Conservation (phyloP, 2,888 invertebrate species). For the Bembecia ichneumoniformis region DNA sequence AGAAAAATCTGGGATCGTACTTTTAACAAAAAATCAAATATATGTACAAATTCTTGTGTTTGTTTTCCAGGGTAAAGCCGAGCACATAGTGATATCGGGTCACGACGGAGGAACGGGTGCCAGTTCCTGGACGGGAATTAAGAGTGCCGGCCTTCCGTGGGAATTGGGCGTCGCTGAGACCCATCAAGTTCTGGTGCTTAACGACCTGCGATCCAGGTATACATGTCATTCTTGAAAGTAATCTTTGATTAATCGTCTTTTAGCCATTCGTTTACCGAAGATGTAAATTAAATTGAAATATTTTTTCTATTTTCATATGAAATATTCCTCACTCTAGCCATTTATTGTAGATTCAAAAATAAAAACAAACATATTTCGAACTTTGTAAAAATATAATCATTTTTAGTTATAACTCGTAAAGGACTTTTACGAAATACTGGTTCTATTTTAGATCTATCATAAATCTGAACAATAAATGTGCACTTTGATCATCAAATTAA, state of each 20-base stretch:
- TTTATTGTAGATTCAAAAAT: no score
- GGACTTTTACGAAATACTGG: no score
- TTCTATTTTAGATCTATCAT: no score
- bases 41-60: neutral
- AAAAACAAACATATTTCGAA: no score
- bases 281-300: neutral
- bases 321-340: no score
- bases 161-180: slow-evolving; percentile 98
- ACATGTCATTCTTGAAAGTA: neutral
- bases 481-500: no score
- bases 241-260: neutral
- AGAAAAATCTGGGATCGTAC: no score
- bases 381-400: no score
- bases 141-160: slow-evolving; percentile 98
- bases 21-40: neutral
- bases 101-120: slow-evolving; percentile 99
- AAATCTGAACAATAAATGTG: no score
- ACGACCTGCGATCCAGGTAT: slow-evolving; percentile 78
- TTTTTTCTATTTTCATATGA: no score
- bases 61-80: slow-evolving; percentile 88
- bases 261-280: neutral
- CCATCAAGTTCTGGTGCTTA: slow-evolving; percentile 95
- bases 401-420: no score
- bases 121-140: slow-evolving; percentile 99
- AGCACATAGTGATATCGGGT: slow-evolving; percentile 98